Conservation (phyloP, 2,113 vertebrate species). For the Papio anubis region DNA sequence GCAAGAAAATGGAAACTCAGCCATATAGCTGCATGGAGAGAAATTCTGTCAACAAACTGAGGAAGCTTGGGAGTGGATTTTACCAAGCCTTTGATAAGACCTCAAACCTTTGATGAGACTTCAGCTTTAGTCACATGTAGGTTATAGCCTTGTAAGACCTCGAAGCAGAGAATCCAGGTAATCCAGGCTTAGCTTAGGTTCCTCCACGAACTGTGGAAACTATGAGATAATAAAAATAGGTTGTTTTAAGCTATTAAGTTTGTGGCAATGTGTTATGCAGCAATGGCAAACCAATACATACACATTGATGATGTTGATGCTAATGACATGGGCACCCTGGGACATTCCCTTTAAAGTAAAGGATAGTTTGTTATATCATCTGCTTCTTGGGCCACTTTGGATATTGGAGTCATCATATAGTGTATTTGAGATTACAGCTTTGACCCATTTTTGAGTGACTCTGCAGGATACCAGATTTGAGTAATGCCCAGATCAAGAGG, state of each 20-base stretch:
- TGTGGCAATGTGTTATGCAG: background rate
- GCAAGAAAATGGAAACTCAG: background rate
- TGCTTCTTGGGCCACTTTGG: background rate
- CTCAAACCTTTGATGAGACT: background rate
- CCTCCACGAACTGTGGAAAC: background rate
- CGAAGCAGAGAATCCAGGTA: background rate
- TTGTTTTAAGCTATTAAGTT: background rate
- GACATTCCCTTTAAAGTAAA: background rate
- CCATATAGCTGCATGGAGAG: background rate
- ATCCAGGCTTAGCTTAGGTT: background rate
- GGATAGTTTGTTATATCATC: background rate
- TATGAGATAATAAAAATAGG: background rate
- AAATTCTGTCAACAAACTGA: background rate
- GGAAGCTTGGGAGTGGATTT: background rate
- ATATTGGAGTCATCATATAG: background rate
- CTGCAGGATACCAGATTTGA: background rate
- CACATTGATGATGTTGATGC: background rate
- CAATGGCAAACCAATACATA: background rate
- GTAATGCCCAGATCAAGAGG: background rate
- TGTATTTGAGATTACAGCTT: background rate
- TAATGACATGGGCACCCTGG: background rate
- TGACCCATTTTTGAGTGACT: background rate
- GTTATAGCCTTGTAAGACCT: background rate
- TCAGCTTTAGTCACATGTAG: background rate
- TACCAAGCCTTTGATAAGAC: background rate